A percentile compares a stretch with the other conserved stretches of the same genome.
Conservation (phyloP, 2,113 vertebrate species). For the Eulacestoma nigropectus region DNA sequence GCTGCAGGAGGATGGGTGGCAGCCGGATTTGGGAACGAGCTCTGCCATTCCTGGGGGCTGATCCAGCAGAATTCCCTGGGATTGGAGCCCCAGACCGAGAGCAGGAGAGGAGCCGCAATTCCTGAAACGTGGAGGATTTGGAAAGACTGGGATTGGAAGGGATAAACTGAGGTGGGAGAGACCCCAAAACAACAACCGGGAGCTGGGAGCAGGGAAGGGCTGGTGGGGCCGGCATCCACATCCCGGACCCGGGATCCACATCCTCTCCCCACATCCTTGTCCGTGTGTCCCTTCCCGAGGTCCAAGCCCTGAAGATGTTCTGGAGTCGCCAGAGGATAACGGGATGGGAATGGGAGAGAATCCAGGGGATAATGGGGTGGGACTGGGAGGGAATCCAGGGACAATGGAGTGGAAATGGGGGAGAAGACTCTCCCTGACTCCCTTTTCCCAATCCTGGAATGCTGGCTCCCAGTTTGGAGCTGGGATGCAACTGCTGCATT, state of each 20-base stretch:
- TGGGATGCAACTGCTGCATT: neutral
- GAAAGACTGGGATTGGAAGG: neutral
- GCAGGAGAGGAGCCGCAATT: neutral
- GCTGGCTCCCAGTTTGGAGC: neutral
- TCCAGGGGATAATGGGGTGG: too few species aligned
- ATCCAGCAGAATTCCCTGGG: too few species aligned
- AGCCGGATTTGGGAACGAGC: neutral
- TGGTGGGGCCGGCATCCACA: neutral
- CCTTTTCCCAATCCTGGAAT: too few species aligned
- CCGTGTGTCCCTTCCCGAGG: fast-evolving
- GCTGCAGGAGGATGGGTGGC: too few species aligned
- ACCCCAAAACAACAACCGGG: neutral
- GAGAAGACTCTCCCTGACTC: too few species aligned
- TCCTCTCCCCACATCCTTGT: neutral
- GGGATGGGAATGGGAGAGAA: too few species aligned
- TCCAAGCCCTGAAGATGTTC: fast-evolving
- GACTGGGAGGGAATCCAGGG: too few species aligned
- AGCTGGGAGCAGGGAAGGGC: neutral
- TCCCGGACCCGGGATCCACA: neutral
- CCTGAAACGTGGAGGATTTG: neutral
- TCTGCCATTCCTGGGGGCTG: neutral
- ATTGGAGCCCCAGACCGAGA: too few species aligned
- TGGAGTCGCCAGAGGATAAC: neutral
- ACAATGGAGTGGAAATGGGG: too few species aligned
- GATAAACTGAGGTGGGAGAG: neutral